Evolutionary conservation across 2,113 vertebrate genomes (phyloP), one percentile per base, ranked within the genome.

Genomic region (Tragelaphus strepsiceros): DNA sequence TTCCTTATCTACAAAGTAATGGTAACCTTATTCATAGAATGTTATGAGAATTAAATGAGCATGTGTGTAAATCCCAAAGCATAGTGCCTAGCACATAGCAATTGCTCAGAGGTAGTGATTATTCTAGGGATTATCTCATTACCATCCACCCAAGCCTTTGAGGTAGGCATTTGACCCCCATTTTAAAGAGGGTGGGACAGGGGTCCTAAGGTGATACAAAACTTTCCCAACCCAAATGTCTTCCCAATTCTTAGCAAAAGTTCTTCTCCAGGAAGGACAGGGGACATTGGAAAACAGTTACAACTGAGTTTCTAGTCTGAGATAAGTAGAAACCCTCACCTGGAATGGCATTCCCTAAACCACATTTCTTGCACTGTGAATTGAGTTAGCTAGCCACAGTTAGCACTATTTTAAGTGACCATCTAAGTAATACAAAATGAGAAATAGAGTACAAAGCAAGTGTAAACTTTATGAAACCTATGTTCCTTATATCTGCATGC

Each of bases 351-450:
- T 82, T 82, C 30, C 80, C n/a, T 53, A 22, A 54, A 53, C 80
- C n/a, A 22, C 0, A 0, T 11, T 54, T 54, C 30, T n/a, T 54
- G 19, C 49, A n/a, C 17, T 22, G 51, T 82, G 30, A 82, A n/a
- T 7, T 82, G 51, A 53, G 80, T 82, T n/a, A 54, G 30, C 32
- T 30, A 30, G 19, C 49, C 30, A n/a, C 80, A 54, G 51, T 54
- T n/a, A 53, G 80, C 51, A 82, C 30, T n/a, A 14, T 82, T 22
- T 22, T n/a, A 82, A 82, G 51, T 54, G 51, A 54, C 32, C 32
- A 83, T 56, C 51, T 83, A 56, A 24, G 14, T 83, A 35, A 15
- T 83, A 83, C 51, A 83, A 56, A 83, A 35, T 15, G 81, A 35
- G 81, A 83, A 53, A 24, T 5, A 83, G 81, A 83, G 51, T 56